Evolutionary conservation across 2,888 invertebrate genomes (phyloP), one percentile per base, ranked within the genome.

Genomic region (Xestia c-nigrum): DNA sequence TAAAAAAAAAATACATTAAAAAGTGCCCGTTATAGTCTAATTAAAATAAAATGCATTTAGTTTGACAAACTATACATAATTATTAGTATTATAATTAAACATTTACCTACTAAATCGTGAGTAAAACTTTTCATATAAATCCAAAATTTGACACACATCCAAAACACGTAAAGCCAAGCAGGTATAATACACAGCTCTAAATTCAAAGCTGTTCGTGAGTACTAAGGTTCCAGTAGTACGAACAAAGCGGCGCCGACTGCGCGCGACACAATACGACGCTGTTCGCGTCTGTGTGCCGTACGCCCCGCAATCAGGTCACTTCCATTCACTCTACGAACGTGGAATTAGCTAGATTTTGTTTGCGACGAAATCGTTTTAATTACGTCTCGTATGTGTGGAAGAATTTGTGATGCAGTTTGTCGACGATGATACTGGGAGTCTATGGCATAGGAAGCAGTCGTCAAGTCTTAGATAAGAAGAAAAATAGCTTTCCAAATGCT

Each of bases 221-320:
- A 74, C 65, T 80, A 85, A 87, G 85, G 80, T 66, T 74, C 66
- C 76, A 75, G 80, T 64, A 63, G 74, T 66, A 43, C n/a, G 75
- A 85, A 86, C 87, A 86, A 86, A 79, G 85, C 68, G 73, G 57
- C 75, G 79, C 52, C 75, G 79, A 76, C 84, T 85, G 81, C 85
- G 84, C 85, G 72, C 68, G 72, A 73, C 79, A 88, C 88, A 86
- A 86, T 86, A 77, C 72, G 79, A 75, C 80, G 82, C 76, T 68
- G 79, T 78, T 72, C 87, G 83, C 82, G 81, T 12, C 21, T 63
- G 64, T 64, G 64, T 16, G 64, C 64, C 43, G 40, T 78, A 73
- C 85, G 84, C 82, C 77, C 83, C 75, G 80, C 83, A 87, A 88
- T 86, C 87, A 83, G 85, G 87, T 83, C 86, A 86, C 80, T 83